Percentiles rank a stretch among this genome's conserved stretches.
phyloP scores from a whole-genome alignment of 2,888 invertebrate genomes.

The Mamestra brassicae region DNA sequence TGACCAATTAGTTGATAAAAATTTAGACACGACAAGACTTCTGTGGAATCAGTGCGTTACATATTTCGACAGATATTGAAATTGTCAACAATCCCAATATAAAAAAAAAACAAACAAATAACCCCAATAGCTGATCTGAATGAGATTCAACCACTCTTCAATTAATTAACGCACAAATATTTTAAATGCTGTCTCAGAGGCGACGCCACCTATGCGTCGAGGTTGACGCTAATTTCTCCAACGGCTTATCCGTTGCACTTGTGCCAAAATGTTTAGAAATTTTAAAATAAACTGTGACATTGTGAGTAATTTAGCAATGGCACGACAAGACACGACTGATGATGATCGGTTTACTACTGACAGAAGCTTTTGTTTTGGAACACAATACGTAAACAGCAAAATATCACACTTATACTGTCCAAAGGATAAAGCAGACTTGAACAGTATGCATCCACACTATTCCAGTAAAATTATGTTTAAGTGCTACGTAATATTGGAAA shows the following conservation, averaged over 20 bases:
- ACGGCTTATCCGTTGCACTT: conserved; percentile 50
- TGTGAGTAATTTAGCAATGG: conserved; percentile 66
- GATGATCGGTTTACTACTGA: conserved; percentile 42
- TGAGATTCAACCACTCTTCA: conserved; percentile 12
- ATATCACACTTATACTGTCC: neutral
- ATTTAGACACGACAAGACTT: neutral
- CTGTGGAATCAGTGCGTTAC: neutral
- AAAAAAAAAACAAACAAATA: conserved; percentile 27
- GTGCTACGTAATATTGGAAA: no score
- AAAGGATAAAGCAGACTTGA: no score
- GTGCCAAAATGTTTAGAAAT: conserved; percentile 70
- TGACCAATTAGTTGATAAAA: no score
- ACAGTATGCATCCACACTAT: no score
- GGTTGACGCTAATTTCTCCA: conserved; percentile 58
- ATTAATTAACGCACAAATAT: conserved; percentile 53
- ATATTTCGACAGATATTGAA: neutral
- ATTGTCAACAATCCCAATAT: conserved; percentile 4
- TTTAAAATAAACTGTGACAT: conserved; percentile 71
- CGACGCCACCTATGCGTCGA: conserved; percentile 29
- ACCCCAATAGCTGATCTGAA: conserved; percentile 2
- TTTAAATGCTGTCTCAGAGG: conserved; percentile 46
- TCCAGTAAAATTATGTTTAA: neutral
- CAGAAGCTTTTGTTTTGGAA: conserved; percentile 47
- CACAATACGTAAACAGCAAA: conserved; percentile 2
- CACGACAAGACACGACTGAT: conserved; percentile 31